Percentiles rank a stretch among this genome's conserved stretches.
phyloP scores from a whole-genome alignment of 2,797 vertebrate species.

The Fistularia commersonii region DNA sequence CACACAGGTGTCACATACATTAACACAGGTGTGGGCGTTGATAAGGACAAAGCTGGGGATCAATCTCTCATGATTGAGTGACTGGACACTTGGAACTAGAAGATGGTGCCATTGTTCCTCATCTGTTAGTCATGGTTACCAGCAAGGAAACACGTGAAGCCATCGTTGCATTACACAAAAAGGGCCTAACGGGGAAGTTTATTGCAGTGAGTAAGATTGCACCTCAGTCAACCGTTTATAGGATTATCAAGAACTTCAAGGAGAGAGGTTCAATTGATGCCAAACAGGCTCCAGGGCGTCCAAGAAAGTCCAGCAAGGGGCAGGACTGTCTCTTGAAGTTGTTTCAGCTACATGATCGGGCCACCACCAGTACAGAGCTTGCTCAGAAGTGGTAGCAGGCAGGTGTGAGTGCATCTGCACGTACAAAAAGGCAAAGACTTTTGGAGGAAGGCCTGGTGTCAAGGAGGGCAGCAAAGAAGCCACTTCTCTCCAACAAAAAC shows the following conservation, averaged over 20 bases:
- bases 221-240: conserved; percentile 6
- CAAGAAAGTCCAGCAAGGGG: not conserved
- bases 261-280: conserved; percentile 7
- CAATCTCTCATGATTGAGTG: not conserved
- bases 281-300: not conserved
- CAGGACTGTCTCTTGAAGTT: not conserved
- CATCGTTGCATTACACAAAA: conserved; percentile 9
- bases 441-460: not conserved
- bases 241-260: conserved; percentile 7
- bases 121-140: conserved; percentile 6
- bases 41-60: not conserved
- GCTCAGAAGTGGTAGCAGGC: conserved; percentile 13
- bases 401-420: too few species aligned
- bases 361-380: conserved; percentile 6
- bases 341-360: conserved; percentile 3
- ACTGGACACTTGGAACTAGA: not conserved
- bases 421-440: conserved; percentile 2
- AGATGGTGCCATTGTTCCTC: too few species aligned
- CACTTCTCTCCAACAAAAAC: not conserved
- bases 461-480: not conserved
- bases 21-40: not conserved
- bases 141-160: not conserved
- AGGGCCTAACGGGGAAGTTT: not conserved
- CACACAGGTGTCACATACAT: too few species aligned
- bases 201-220: conserved; percentile 8